Evolutionary conservation across 2,113 vertebrate genomes (phyloP), one percentile per base, ranked within the genome.

Genomic region (Rhinolophus ferrumequinum): DNA sequence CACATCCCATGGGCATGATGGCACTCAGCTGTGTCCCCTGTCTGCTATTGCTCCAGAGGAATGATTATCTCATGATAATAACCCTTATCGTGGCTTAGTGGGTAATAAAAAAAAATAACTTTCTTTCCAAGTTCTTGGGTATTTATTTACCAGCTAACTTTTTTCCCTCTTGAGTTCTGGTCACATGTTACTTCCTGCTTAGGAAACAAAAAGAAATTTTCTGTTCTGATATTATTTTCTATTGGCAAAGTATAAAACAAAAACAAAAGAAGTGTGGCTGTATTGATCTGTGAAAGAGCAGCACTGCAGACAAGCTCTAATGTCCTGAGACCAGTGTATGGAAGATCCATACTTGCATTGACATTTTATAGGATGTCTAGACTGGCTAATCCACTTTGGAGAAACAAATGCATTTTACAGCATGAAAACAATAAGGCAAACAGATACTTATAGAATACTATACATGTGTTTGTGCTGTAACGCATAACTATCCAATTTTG

Each of bases 1-100:
- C 98, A 99, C 98, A 98, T 98, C 98, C 98, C 98, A 79, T 98
- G 98, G 98, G 98, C 97, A 83, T 98, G 98, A 97, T 95, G 0
- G 16, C 97, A 97, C 96, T 99, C 98, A 98, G 98, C 98, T 98
- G 98, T 58, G 97, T 97, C 98, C 98, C 97, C 97, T 98, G 98
- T 96, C 97, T 98, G 97, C 89, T 96, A 97, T 97, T 97, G 92
- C 98, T 98, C 98, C 97, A 97, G 98, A 99, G 98, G 98, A 98
- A 98, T 96, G 97, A 98, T 98, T 98, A 98, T 97, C 98, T 98
- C 98, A 98, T 98, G 98, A 98, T 98, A 98, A 98, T 98, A 98
- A 98, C 98, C 98, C 97, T 98, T 97, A 97, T 96, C 47, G 14
- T 98, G 97, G 97, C 97, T 98, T 96, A 19, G 92, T 98, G 98